phyloP scores from a whole-genome alignment of 2,113 vertebrate species.

The Mastomys natalensis region DNA sequence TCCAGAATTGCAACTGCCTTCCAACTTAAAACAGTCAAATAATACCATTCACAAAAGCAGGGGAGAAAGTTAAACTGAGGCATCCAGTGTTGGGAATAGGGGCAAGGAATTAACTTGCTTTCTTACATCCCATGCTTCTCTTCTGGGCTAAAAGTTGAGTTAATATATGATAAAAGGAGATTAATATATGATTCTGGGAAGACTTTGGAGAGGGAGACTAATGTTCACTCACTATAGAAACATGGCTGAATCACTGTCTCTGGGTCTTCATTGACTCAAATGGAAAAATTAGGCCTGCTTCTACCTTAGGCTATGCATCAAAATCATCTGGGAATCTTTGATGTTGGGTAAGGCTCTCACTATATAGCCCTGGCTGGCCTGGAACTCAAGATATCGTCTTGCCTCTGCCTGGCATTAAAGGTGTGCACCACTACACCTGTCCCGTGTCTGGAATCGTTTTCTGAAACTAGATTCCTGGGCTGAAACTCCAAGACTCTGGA shows the following conservation, averaged over 20 bases:
- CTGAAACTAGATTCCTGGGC: slow-evolving; percentile 38
- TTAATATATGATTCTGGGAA: neutral
- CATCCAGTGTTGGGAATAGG: slow-evolving; percentile 7
- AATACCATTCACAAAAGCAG: slow-evolving; percentile 30
- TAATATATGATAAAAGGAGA: too few relatives aligned
- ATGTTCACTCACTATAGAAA: neutral
- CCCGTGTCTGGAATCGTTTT: neutral
- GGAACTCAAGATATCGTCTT: neutral
- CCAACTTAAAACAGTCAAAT: slow-evolving; percentile 26
- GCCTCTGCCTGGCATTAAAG: neutral
- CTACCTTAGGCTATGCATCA: neutral
- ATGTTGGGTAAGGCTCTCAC: neutral
- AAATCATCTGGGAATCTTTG: slow-evolving; percentile 19
- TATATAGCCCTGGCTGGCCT: neutral
- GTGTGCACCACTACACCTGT: neutral
- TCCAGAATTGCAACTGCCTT: slow-evolving; percentile 31
- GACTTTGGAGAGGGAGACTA: neutral
- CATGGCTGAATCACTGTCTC: slow-evolving; percentile 14
- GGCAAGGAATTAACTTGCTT: neutral
- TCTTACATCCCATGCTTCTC: neutral
- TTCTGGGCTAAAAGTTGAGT: neutral
- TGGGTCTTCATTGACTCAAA: slow-evolving; percentile 15
- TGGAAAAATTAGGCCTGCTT: slow-evolving; percentile 35
- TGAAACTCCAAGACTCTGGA: slow-evolving; percentile 43
- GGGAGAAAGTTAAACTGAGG: slow-evolving; percentile 47